These are phyloP conservation scores for Myotis findleyi DNA, from an alignment of 2,797 vertebrate species.

Conservation along the genomic window DNA sequence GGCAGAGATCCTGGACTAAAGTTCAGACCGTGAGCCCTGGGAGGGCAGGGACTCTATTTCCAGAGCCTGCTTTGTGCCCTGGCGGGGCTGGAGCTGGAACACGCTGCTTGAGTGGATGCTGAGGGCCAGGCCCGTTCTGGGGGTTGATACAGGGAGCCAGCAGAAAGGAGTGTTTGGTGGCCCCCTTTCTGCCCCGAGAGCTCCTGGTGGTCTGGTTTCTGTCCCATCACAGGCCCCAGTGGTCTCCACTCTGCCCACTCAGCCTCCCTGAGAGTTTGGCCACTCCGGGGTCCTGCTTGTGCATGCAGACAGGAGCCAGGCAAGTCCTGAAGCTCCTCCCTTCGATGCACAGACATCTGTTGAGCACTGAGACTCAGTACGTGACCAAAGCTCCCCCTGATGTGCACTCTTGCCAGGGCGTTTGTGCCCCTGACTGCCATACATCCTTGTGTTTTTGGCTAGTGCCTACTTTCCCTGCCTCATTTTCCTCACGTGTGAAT, in stretches of 20 bases:
- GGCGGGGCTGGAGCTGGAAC: background rate
- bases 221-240: background rate
- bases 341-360: too few species aligned
- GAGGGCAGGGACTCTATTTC: background rate
- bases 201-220: background rate
- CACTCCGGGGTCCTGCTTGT: rapidly evolving
- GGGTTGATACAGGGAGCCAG: background rate
- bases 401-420: rapidly evolving
- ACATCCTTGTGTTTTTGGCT: background rate
- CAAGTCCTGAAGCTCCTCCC: too few species aligned
- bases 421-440: background rate
- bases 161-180: rapidly evolving
- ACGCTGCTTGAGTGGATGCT: background rate
- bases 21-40: background rate
- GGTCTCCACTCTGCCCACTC: background rate
- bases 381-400: too few species aligned
- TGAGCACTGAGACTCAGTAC: background rate
- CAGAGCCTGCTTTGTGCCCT: background rate
- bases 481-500: background rate
- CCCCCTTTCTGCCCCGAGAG: background rate
- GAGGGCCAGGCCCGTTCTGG: too few species aligned
- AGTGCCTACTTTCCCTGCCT: background rate
- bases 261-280: background rate
- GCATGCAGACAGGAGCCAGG: background rate
- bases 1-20: background rate